phyloP scores from a whole-genome alignment of 2,888 invertebrate genomes.

The Criorhina ranunculi region DNA sequence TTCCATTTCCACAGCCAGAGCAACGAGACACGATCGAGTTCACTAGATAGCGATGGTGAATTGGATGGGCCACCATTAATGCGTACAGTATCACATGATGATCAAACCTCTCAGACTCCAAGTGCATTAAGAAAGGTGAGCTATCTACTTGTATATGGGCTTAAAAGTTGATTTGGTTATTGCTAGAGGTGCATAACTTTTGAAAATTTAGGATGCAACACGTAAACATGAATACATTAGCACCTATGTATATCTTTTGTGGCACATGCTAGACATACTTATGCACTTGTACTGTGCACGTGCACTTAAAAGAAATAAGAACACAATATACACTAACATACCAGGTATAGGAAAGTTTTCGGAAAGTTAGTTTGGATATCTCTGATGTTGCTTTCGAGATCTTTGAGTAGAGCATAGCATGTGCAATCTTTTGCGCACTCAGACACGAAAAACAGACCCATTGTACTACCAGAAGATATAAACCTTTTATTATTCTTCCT shows the following conservation, averaged over 20 bases:
- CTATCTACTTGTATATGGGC: background rate
- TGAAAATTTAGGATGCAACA: conserved; percentile 19
- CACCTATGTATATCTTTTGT: conserved; percentile 36
- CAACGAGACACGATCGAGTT: conserved; percentile 85
- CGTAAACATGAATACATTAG: conserved; percentile 26
- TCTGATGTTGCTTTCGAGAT: too few species aligned
- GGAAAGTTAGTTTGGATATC: too few species aligned
- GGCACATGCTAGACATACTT: conserved; percentile 25
- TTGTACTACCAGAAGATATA: too few species aligned
- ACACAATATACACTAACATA: conserved; percentile 15
- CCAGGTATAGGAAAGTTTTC: background rate
- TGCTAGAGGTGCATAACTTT: background rate
- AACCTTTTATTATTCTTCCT: too few species aligned
- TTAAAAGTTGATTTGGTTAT: background rate
- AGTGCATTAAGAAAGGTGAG: conserved; percentile 83
- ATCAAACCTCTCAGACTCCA: conserved; percentile 85
- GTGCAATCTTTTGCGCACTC: too few species aligned
- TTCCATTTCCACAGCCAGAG: conserved; percentile 81
- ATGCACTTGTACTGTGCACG: conserved; percentile 33
- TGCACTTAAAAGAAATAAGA: background rate
- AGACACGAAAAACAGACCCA: too few species aligned
- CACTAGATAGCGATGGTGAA: conserved; percentile 86
- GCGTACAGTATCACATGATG: conserved; percentile 88
- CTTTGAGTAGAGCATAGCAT: too few species aligned
- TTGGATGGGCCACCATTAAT: conserved; percentile 86